Conservation (phyloP, 1,140 invertebrate genomes). For the Zelostemma sp. region DNA sequence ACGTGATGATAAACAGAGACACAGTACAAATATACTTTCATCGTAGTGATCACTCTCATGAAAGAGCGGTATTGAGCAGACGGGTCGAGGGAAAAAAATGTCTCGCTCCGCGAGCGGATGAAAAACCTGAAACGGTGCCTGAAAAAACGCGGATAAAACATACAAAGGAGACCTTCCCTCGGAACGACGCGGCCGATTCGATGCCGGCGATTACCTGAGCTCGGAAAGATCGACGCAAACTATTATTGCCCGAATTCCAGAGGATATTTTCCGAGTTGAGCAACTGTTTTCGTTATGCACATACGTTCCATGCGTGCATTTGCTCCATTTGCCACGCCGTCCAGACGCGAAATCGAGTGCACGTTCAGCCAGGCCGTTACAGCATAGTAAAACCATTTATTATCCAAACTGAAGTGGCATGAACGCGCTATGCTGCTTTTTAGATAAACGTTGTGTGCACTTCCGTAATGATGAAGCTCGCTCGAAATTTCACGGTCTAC, state of each 20-base stretch:
- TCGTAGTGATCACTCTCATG: background rate
- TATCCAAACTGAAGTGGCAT: slow-evolving; percentile 49
- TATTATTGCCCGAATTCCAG: slow-evolving; percentile 30
- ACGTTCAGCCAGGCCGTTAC: slow-evolving; percentile 44
- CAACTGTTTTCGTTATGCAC: slow-evolving; percentile 47
- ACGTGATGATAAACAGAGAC: background rate
- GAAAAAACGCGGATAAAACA: background rate
- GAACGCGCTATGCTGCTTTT: slow-evolving; percentile 44
- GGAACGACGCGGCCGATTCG: too few relatives aligned
- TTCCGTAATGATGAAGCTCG: slow-evolving; percentile 49
- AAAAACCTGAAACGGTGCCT: background rate
- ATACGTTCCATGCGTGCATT: slow-evolving; percentile 48
- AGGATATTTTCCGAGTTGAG: slow-evolving; percentile 36
- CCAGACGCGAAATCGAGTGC: slow-evolving; percentile 48
- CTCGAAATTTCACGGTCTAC: slow-evolving; percentile 48
- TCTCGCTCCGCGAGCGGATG: background rate
- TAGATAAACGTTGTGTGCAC: slow-evolving; percentile 49
- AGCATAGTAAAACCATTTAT: slow-evolving; percentile 47
- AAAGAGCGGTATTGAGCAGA: slow-evolving; percentile 2
- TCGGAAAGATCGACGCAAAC: too few relatives aligned
- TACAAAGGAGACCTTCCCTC: too few relatives aligned
- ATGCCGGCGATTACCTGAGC: too few relatives aligned
- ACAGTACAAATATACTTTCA: background rate
- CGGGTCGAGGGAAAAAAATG: background rate
- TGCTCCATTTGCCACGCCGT: slow-evolving; percentile 47